These are phyloP conservation scores for Hybos culiciformis DNA, from an alignment of 2,888 invertebrate genomes.

Conservation along the genomic window DNA sequence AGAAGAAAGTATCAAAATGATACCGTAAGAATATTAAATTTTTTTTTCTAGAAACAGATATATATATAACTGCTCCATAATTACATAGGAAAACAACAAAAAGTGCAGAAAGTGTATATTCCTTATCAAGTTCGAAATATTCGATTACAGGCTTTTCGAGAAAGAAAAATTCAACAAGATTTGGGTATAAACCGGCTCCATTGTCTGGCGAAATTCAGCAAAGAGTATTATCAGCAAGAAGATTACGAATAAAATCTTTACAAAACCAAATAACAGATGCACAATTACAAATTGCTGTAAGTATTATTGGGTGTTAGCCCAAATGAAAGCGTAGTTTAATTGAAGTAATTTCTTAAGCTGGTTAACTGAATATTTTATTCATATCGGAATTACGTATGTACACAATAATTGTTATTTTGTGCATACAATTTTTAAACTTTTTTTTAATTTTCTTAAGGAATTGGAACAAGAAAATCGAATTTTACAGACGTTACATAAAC, in stretches of 20 bases:
- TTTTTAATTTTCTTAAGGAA: constrained; percentile 38
- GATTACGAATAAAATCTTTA: constrained; percentile 57
- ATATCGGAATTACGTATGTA: background rate
- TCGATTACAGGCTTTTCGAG: constrained; percentile 15
- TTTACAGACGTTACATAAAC: constrained; percentile 59
- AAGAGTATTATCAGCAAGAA: constrained; percentile 62
- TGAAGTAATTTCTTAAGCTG: background rate
- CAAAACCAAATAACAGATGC: constrained; percentile 71
- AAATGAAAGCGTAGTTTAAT: background rate
- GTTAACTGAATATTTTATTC: background rate
- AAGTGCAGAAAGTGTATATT: constrained; percentile 36
- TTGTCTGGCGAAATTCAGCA: constrained; percentile 38
- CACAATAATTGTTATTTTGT: background rate
- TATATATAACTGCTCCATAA: background rate
- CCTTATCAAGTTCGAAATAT: constrained; percentile 30
- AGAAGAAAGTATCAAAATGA: background rate
- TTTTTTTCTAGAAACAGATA: background rate
- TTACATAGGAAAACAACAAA: constrained; percentile 26
- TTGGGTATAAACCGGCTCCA: constrained; percentile 9
- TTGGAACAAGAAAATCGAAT: constrained; percentile 59
- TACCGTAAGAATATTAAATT: background rate
- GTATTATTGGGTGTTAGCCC: constrained; percentile 14
- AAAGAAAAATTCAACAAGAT: background rate
- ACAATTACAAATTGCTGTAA: constrained; percentile 60
- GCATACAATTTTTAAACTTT: background rate